Evolutionary conservation across 2,113 vertebrate species (phyloP), one percentile per base, ranked within the genome.

Genomic region (Zapus hudsonius): DNA sequence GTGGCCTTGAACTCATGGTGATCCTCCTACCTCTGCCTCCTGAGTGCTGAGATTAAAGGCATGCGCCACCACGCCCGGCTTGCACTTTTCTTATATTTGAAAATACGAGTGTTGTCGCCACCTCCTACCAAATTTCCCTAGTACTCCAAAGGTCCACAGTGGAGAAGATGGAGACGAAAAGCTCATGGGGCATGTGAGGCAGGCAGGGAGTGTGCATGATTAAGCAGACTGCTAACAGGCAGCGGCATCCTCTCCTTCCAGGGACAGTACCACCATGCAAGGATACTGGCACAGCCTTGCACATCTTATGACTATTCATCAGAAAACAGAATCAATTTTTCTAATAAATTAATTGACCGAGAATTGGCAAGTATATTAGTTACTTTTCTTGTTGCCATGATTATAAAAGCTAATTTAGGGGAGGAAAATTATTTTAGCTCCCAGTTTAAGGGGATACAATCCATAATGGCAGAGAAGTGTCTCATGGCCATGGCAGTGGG

Each of bases 31-130:
- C n/a, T n/a, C n/a, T n/a, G n/a, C n/a, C n/a, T n/a, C n/a, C n/a
- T n/a, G n/a, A n/a, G n/a, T n/a, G n/a, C n/a, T n/a, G n/a, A n/a
- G n/a, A n/a, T n/a, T n/a, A n/a, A n/a, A n/a, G n/a, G n/a, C n/a
- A n/a, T n/a, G n/a, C n/a, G n/a, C n/a, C n/a, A n/a, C n/a, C n/a
- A n/a, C n/a, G n/a, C n/a, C n/a, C n/a, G n/a, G n/a, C n/a, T n/a
- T n/a, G n/a, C n/a, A n/a, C n/a, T n/a, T n/a, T n/a, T 29, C n/a
- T 85, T 73, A 10, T 40, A 59, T 75, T 78, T 86, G 70, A 75
- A 83, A 82, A 44, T 19, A 61, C 31, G 31, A 91, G 40, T 66
- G 20, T 42, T 84, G 38, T 1, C 57, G 81, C 40, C 79, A 90
- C 17, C 81, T 52, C 40, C 47, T 84, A 63, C 19, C 61, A 44